Evolutionary conservation across 2,888 invertebrate genomes (phyloP), one percentile per base, ranked within the genome.

Genomic region (Chorisops tibialis): DNA sequence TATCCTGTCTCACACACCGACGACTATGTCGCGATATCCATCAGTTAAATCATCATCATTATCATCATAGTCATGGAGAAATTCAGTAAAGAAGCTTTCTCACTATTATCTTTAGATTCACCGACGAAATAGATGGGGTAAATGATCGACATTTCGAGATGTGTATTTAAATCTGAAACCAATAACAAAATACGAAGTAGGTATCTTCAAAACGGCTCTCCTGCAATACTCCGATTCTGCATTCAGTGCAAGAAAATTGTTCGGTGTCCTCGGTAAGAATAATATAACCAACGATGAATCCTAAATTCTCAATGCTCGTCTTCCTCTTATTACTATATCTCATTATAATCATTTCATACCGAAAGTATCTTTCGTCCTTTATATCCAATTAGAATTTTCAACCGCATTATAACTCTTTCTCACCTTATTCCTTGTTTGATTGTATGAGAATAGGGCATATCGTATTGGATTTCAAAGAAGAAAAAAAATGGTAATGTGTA

Each of bases 351-450:
- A 45, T 56, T 56, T 24, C 56, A 56, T 52, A 56, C 43, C 16
- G 43, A 56, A 56, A 56, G 56, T 56, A 56, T 56, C 56, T 45
- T 56, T 56, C 56, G 56, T 56, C 56, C 43, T 45, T 56, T 56
- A 45, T 56, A 56, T 56, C 56, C 56, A 56, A 56, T 56, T 56
- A 56, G 56, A 56, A 56, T 45, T 43, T 56, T 18, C 56, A 56
- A 30, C 45, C 56, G 56, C 43, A 24, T 56, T 56, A 56, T 56
- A 35, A 45, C 45, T 56, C 38, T n/a, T 45, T 56, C 56, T 24
- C 56, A 56, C 56, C 56, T 56, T 56, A 24, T 18, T 3, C 12
- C 16, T 37, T 12, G 16, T 22, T 54, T 22, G 41, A 38, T 11
- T 54, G 14, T 30, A n/a, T 48, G 6, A 48, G 14, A 5, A 30